Conservation (phyloP, 2,888 invertebrate genomes). For the Andricus curvator region DNA sequence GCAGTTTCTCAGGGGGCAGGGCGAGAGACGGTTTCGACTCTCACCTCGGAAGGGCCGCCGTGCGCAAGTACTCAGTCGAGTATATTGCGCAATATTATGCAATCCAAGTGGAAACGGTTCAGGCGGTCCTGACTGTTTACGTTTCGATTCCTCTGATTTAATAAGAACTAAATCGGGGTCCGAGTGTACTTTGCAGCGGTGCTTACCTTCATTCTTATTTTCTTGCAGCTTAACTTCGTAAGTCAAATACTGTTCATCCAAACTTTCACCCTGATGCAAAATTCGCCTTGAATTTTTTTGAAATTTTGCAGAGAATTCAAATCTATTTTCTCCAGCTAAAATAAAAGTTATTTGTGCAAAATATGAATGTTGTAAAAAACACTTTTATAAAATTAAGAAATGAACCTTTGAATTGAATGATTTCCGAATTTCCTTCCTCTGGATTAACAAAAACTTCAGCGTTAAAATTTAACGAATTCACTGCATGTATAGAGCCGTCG, state of each 20-base stretch:
- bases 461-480: constrained; percentile 77
- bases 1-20: too few species aligned
- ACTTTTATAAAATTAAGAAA: not conserved
- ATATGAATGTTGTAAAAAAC: not conserved
- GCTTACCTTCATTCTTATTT: constrained; percentile 58
- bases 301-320: constrained; percentile 59
- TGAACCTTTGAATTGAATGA: constrained; percentile 37
- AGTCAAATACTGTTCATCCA: constrained; percentile 64
- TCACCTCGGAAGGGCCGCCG: too few species aligned
- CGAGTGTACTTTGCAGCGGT: not conserved
- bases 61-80: too few species aligned
- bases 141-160: too few species aligned
- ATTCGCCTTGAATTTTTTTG: constrained; percentile 50
- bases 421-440: constrained; percentile 60
- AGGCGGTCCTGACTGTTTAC: too few species aligned
- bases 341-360: not conserved
- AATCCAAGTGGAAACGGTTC: too few species aligned
- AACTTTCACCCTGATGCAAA: constrained; percentile 68
- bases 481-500: constrained; percentile 74
- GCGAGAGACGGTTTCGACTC: too few species aligned
- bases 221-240: constrained; percentile 56
- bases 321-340: constrained; percentile 61
- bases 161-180: too few species aligned
- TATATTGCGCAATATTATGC: too few species aligned
- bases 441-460: constrained; percentile 79